phyloP scores from a whole-genome alignment of 2,888 invertebrate species.

The Chloroclystis v-ata region DNA sequence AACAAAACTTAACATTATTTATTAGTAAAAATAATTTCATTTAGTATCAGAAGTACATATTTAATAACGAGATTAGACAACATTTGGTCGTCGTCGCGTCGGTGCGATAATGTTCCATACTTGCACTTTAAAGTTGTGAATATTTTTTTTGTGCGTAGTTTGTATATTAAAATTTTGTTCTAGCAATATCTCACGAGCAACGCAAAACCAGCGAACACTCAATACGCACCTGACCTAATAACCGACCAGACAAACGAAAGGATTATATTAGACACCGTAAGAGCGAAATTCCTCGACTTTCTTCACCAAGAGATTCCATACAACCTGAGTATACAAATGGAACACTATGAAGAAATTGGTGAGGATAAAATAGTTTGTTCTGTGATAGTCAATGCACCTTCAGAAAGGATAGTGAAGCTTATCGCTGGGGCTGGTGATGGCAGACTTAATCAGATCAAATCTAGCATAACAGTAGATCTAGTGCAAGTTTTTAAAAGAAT shows the following conservation, averaged over 20 bases:
- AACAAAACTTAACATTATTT: too few species aligned
- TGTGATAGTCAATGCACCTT: constrained; percentile 81
- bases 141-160: too few species aligned
- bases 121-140: too few species aligned
- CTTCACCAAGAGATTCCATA: constrained; percentile 94
- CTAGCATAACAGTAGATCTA: constrained; percentile 80
- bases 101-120: too few species aligned
- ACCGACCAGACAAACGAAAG: constrained; percentile 85
- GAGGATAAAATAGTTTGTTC: constrained; percentile 67
- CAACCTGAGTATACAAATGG: constrained; percentile 80
- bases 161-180: constrained; percentile 29
- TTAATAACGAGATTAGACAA: too few species aligned
- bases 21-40: too few species aligned
- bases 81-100: too few species aligned
- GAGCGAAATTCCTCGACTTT: constrained; percentile 90
- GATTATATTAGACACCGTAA: constrained; percentile 85
- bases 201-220: constrained; percentile 83
- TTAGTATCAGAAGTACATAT: too few species aligned
- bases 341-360: constrained; percentile 80
- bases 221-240: constrained; percentile 81
- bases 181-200: constrained; percentile 83
- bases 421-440: constrained; percentile 84
- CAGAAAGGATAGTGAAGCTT: constrained; percentile 79
- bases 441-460: constrained; percentile 84
- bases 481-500: constrained; percentile 81